Percentiles rank a stretch among this genome's conserved stretches.
Evolutionary conservation across 2,888 invertebrate species (phyloP).

Genomic region (Blera fallax): DNA sequence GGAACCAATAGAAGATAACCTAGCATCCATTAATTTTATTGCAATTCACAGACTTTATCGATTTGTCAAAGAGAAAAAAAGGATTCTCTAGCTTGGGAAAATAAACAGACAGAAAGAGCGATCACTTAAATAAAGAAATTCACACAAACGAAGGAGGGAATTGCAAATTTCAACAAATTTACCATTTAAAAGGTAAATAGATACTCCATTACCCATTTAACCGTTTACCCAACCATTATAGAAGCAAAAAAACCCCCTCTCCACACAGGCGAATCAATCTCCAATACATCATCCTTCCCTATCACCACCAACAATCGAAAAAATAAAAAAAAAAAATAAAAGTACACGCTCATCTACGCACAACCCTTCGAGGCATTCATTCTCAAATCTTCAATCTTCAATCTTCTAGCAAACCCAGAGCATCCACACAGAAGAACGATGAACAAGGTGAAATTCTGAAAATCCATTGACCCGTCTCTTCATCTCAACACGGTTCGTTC

Average conservation of each 20-base stretch:
- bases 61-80: no score
- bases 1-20: no score
- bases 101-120: background rate
- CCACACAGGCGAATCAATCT: background rate
- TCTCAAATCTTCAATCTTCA: slow-evolving; percentile 16
- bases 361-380: background rate
- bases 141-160: no score
- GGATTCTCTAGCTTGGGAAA: background rate
- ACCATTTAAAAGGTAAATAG: background rate
- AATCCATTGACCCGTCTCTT: slow-evolving; percentile 52
- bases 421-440: slow-evolving; percentile 8
- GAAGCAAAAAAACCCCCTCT: background rate
- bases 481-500: background rate
- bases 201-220: background rate
- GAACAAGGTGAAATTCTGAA: slow-evolving; percentile 66
- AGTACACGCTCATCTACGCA: background rate
- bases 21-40: no score
- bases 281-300: background rate
- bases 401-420: background rate
- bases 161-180: background rate
- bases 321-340: no score
- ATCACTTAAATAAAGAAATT: background rate
- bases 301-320: background rate
- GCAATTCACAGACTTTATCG: no score
- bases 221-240: background rate